phyloP scores from a whole-genome alignment of 2,888 invertebrate species.

The Ormyrus nitidulus region DNA sequence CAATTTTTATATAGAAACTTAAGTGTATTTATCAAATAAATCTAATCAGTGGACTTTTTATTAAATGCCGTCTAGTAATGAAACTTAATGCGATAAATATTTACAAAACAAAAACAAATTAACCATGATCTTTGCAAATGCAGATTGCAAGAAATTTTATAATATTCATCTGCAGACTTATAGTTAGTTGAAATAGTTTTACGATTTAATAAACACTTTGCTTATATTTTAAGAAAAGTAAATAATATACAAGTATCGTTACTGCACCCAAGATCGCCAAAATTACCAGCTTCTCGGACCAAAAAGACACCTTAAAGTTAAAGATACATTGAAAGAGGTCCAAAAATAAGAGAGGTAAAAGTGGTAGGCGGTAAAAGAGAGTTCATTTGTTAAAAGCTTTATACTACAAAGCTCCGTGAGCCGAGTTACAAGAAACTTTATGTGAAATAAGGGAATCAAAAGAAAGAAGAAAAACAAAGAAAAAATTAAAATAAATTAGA shows the following conservation, averaged over 20 bases:
- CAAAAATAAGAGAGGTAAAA: slow-evolving; percentile 19
- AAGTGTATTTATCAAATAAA: too few species aligned
- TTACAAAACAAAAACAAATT: too few species aligned
- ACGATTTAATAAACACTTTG: too few species aligned
- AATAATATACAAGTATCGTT: slow-evolving; percentile 24
- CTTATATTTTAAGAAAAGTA: neutral
- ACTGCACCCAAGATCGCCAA: slow-evolving; percentile 28
- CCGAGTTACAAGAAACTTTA: slow-evolving; percentile 46
- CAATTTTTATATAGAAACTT: neutral
- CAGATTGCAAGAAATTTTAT: too few species aligned
- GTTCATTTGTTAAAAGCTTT: slow-evolving; percentile 50
- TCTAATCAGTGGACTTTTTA: too few species aligned
- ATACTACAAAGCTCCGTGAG: slow-evolving; percentile 50
- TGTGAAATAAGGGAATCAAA: slow-evolving; percentile 40
- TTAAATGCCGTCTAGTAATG: too few species aligned
- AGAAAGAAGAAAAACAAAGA: neutral
- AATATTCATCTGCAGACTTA: too few species aligned
- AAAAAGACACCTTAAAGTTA: slow-evolving; percentile 36
- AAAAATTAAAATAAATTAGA: too few species aligned
- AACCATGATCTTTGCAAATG: too few species aligned
- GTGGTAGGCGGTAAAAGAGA: slow-evolving; percentile 43
- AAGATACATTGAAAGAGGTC: slow-evolving; percentile 3
- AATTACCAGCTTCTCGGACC: slow-evolving; percentile 38
- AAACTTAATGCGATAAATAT: too few species aligned
- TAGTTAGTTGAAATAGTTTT: too few species aligned